Percentiles rank a stretch among this genome's conserved stretches.
Evolutionary conservation across 2,888 invertebrate species (phyloP).

Genomic region (Dendrolimus houi): DNA sequence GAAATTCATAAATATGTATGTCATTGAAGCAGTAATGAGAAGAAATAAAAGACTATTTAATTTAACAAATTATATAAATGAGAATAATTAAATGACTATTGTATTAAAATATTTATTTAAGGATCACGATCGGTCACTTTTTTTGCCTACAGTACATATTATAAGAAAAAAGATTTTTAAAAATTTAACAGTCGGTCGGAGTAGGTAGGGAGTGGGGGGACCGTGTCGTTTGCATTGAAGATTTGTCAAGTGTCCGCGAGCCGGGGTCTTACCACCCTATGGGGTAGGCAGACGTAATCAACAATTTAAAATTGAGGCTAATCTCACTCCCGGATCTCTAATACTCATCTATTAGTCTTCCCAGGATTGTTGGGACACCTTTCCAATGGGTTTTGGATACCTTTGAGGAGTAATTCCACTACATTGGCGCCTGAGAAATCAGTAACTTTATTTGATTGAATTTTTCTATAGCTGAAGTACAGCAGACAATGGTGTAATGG

Average conservation of each 20-base stretch:
- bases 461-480: too few relatives aligned
- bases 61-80: too few relatives aligned
- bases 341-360: slow-evolving; percentile 58
- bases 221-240: slow-evolving; percentile 7
- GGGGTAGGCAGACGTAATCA: slow-evolving; percentile 57
- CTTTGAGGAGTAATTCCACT: background rate
- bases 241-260: background rate
- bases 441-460: background rate
- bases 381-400: background rate
- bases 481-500: background rate
- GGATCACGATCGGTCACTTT: background rate
- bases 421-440: background rate
- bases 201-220: slow-evolving; percentile 15
- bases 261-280: background rate
- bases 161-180: slow-evolving; percentile 39
- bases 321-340: slow-evolving; percentile 47
- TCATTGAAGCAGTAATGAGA: too few relatives aligned
- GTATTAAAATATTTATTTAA: too few relatives aligned
- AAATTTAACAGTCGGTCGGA: slow-evolving; percentile 51
- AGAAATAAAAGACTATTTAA: too few relatives aligned
- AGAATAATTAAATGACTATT: too few relatives aligned
- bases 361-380: background rate
- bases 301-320: slow-evolving; percentile 73
- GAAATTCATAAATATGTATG: too few relatives aligned
- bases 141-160: slow-evolving; percentile 18